Base-by-base conservation (phyloP, 1,140 invertebrate genomes). In the Orchesella cincta region DNA sequence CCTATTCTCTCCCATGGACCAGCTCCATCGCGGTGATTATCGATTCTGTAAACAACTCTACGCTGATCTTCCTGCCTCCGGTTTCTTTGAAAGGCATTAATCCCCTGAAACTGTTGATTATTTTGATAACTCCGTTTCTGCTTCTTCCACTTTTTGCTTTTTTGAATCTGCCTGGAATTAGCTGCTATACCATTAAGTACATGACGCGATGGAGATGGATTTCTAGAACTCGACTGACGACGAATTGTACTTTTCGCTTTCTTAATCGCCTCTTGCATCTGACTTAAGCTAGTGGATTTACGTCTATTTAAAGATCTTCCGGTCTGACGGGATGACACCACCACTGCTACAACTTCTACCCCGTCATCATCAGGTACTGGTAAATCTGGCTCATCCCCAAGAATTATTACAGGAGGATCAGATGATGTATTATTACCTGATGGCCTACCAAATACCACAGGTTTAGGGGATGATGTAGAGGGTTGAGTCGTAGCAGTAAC, bases 221-320 rank as follows among this genome's bases (percentile, higher is more conserved):
- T 26, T n/a, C 54, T 2, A 31, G 5, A 12, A 14, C 29, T 29
- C 3, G 14, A 67, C 28, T 67, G n/a, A 2, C 62, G 62, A 8
- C 62, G 23, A 12, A 67, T n/a, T n/a, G n/a, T 29, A 33, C 12
- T 31, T 23, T 67, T 67, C 12, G 62, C 62, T 67, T 23, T 67
- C 29, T 67, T 67, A n/a, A 67, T 67, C 23, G 29, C 2, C n/a
- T n/a, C 62, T 33, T 67, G 62, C 62, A 67, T 67, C 23, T 67
- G 62, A 14, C 26, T 31, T 12, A 67, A 31, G 62, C 62, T 33
- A n/a, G 8, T 67, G 1, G 12, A 16, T 67, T 31, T 67, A 12
- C 31, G 62, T n/a, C 20, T 20, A 46, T 67, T 67, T 14, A 57
- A 8, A 46, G 39, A 46, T 46, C 20, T 46, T 20, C 39, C 12